These are phyloP conservation scores for Tillus elongatus DNA, from an alignment of 2,888 invertebrate species.

Conservation along the genomic window DNA sequence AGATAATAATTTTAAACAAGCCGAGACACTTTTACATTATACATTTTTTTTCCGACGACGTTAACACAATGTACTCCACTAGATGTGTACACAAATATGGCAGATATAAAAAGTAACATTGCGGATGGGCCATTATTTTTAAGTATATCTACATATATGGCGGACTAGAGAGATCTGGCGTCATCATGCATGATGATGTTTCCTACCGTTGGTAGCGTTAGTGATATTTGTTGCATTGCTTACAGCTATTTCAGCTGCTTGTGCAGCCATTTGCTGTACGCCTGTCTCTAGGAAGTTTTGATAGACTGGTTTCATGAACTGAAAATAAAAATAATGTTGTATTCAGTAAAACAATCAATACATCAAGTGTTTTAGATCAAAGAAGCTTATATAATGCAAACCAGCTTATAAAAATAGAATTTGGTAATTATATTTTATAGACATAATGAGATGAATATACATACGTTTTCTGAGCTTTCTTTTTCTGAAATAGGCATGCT, in stretches of 20 bases:
- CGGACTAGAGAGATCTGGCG: conserved; percentile 21
- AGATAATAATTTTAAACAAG: no score
- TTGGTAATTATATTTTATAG: background rate
- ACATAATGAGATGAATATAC: conserved; percentile 23
- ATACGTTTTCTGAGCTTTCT: conserved; percentile 42
- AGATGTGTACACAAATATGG: background rate
- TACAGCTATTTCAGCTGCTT: conserved; percentile 62
- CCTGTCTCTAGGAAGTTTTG: conserved; percentile 73
- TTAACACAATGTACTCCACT: conserved; percentile 10
- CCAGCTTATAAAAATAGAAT: no score
- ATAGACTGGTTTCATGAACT: conserved; percentile 78
- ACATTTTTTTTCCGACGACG: conserved; percentile 12
- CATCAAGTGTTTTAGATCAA: no score
- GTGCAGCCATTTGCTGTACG: conserved; percentile 71
- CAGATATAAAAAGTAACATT: conserved; percentile 29
- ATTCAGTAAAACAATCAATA: no score
- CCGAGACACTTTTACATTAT: conserved; percentile 5
- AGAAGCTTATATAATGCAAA: no score
- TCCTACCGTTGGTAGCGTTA: conserved; percentile 28
- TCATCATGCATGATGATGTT: conserved; percentile 29
- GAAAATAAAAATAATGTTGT: no score
- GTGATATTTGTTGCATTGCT: conserved; percentile 42
- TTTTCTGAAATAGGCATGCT: conserved; percentile 44
- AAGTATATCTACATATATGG: conserved; percentile 19
- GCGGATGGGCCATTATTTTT: conserved; percentile 17